Evolutionary conservation across 1,140 invertebrate species (phyloP), one percentile per base, ranked within the genome.

Genomic region (Pseudomyrmex gracilis): DNA sequence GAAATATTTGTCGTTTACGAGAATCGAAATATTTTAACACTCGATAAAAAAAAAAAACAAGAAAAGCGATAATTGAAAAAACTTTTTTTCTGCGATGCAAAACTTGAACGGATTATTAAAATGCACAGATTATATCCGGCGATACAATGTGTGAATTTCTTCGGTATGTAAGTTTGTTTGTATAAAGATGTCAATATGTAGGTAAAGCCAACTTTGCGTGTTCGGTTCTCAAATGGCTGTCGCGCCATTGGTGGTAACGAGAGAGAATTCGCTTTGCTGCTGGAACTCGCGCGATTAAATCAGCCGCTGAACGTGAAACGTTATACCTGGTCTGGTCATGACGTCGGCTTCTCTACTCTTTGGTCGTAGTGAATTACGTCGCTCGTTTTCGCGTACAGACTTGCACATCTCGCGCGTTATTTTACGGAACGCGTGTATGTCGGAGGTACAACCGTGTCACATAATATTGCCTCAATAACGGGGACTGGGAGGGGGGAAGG

Each of bases 381-480:
- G 34, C 64, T 57, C 76, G 66, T 80, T 80, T 71, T 58, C 66
- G 82, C n/a, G 78, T 64, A 43, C 68, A 63, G 80, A 73, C 85
- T 83, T 12, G 76, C 66, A 82, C 85, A 57, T 70, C 66, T 68
- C 84, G 64, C 85, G 60, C 67, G 73, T 67, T 67, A 73, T 87
- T 87, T 84, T 87, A 84, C 82, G 57, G 49, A 73, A 34, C 66
- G 67, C 67, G 47, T 13, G 53, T 74, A 74, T 55, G 82, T 68
- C 51, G 66, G 5, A 60, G 58, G 53, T 83, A 87, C 73, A 57
- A 34, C 68, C 45, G 70, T 84, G 86, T 87, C 86, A 80, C 85
- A 87, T 87, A 87, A 87, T 87, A 84, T 87, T 87, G 85, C 82
- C 82, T 84, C 82, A 78, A 87, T 87, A 87, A 87, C 85, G 70